Evolutionary conservation across 2,113 vertebrate genomes (phyloP).

Genomic region (Lethenteron camtschaticum): DNA sequence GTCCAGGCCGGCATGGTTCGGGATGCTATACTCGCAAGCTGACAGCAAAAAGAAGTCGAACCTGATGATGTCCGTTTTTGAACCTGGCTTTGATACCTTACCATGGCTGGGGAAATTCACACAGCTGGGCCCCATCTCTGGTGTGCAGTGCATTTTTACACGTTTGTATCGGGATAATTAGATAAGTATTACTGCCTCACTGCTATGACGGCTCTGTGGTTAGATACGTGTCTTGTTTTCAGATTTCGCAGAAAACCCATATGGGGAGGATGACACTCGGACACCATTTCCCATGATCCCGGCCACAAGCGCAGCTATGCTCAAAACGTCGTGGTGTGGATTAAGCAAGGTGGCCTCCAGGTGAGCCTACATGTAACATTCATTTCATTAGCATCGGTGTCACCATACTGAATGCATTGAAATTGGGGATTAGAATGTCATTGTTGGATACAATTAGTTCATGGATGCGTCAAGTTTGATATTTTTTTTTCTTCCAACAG

Average conservation of each 20-base stretch:
- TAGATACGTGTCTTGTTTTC: constrained; percentile 7
- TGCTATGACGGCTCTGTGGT: too few species aligned
- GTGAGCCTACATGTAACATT: constrained; percentile 19
- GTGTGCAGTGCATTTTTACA: constrained; percentile 21
- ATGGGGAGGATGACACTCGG: constrained; percentile 89
- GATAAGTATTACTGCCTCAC: too few species aligned
- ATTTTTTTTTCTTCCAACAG: constrained; percentile 21
- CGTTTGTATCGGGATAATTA: too few species aligned
- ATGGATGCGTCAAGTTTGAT: too few species aligned
- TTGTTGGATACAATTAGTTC: too few species aligned
- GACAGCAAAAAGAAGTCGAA: constrained; percentile 99
- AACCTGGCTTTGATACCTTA: constrained; percentile 59
- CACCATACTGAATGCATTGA: neutral
- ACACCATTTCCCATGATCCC: constrained; percentile 87
- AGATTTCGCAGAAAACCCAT: constrained; percentile 94
- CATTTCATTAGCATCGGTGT: too few species aligned
- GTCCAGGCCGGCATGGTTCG: constrained; percentile 64
- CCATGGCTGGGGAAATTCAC: constrained; percentile 83
- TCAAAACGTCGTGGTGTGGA: constrained; percentile 95
- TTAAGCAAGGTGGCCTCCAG: constrained; percentile 93
- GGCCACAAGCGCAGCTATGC: constrained; percentile 77
- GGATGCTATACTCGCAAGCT: constrained; percentile 94
- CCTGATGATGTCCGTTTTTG: constrained; percentile 97
- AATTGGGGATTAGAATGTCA: too few species aligned
- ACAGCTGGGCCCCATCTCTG: constrained; percentile 81